A percentile compares a stretch with the other conserved stretches of the same genome.
phyloP scores from a whole-genome alignment of 2,888 invertebrate genomes.

The Brachyptera risi region DNA sequence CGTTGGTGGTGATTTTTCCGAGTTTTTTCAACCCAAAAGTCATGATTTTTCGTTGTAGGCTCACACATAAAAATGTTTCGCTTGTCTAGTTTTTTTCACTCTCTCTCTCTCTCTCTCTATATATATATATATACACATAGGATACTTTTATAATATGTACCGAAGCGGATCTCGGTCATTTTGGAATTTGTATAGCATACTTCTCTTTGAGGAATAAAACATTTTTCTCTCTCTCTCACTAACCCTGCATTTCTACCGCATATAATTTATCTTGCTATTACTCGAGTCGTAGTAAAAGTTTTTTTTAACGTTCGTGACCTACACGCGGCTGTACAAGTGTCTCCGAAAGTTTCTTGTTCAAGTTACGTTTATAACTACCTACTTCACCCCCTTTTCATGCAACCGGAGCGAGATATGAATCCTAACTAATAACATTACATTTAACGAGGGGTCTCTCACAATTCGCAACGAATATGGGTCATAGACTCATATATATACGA shows the following conservation, averaged over 20 bases:
- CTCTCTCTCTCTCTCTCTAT: too few species aligned
- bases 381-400: slow-evolving; percentile 6
- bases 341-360: neutral
- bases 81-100: slow-evolving; percentile 2
- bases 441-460: neutral
- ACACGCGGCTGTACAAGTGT: neutral
- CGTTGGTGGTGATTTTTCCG: neutral
- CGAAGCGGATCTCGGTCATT: slow-evolving; percentile 9
- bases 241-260: slow-evolving; percentile 6
- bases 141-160: neutral
- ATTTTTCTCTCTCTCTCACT: neutral
- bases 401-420: neutral
- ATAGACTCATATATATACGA: neutral
- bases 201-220: neutral
- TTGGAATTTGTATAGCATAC: neutral
- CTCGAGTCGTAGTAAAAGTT: neutral
- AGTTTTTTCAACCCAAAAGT: neutral
- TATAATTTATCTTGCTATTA: slow-evolving; percentile 9
- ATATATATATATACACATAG: too few species aligned
- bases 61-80: slow-evolving; percentile 10
- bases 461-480: neutral
- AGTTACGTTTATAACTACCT: neutral
- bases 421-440: slow-evolving; percentile 7
- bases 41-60: slow-evolving; percentile 11
- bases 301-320: slow-evolving; percentile 2